Percentiles rank a stretch among this genome's conserved stretches.
phyloP scores from a whole-genome alignment of 1,140 invertebrate species.

The Oreohelix idahoensis region DNA sequence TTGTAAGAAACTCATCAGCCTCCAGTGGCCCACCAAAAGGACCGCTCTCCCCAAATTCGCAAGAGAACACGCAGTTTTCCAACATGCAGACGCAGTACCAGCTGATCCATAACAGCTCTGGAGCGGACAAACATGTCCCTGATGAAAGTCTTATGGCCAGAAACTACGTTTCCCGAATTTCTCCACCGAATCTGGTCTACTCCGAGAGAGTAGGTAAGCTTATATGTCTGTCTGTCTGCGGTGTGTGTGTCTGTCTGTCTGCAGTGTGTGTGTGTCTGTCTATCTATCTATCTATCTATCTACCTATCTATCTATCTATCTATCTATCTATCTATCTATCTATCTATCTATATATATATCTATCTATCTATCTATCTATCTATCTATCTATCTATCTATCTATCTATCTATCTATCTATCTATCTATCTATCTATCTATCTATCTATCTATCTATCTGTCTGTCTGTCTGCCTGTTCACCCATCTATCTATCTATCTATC shows the following conservation, averaged over 20 bases:
- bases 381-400: too few relatives aligned
- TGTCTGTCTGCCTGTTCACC: too few relatives aligned
- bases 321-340: too few relatives aligned
- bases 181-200: neutral
- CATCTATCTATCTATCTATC: too few relatives aligned
- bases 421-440: too few relatives aligned
- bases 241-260: neutral
- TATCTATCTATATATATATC: too few relatives aligned
- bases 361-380: too few relatives aligned
- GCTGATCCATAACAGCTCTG: neutral
- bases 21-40: neutral
- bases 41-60: neutral
- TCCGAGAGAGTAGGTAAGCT: neutral
- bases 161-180: neutral
- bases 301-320: too few relatives aligned
- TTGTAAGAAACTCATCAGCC: neutral
- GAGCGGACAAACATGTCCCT: neutral
- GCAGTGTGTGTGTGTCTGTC: neutral
- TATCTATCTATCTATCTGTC: too few relatives aligned
- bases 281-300: too few relatives aligned
- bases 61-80: neutral
- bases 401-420: too few relatives aligned
- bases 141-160: neutral
- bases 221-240: neutral
- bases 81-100: neutral